Evolutionary conservation across 2,888 invertebrate genomes (phyloP).

Genomic region (Rosalia funebris): DNA sequence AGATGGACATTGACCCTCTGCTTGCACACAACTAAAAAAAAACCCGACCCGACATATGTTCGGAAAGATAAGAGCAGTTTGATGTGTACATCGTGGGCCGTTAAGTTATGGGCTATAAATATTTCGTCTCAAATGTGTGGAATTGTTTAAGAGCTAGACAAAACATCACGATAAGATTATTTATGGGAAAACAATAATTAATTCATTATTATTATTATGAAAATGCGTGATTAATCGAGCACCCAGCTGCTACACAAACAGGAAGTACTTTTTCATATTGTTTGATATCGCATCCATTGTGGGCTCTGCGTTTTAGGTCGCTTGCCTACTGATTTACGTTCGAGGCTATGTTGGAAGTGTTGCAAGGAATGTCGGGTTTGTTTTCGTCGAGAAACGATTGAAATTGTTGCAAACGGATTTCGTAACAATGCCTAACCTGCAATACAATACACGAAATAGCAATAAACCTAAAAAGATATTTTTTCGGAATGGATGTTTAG

Average conservation of each 20-base stretch:
- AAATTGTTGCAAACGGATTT: conserved; percentile 18
- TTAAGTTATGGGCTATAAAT: conserved; percentile 23
- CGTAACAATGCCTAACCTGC: not conserved
- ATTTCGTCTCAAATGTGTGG: conserved; percentile 17
- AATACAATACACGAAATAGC: conserved; percentile 5
- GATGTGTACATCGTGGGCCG: conserved; percentile 2
- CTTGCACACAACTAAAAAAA: conserved; percentile 11
- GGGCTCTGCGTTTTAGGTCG: conserved; percentile 1
- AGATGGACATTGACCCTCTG: conserved; percentile 1
- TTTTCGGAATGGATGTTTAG: conserved; percentile 8
- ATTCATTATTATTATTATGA: conserved; percentile 17
- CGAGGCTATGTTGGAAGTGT: not conserved
- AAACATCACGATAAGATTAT: conserved; percentile 28
- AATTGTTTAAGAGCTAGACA: conserved; percentile 26
- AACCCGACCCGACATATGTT: conserved; percentile 7
- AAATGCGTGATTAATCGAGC: conserved; percentile 11
- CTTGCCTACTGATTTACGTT: conserved; percentile 4
- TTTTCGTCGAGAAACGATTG: conserved; percentile 10
- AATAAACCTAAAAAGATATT: conserved; percentile 10
- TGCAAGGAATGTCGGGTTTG: conserved; percentile 8
- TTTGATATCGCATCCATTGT: conserved; percentile 1
- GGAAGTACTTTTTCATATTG: conserved; percentile 3
- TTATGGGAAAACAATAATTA: conserved; percentile 25
- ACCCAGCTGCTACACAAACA: too few relatives aligned
- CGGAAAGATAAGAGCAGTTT: conserved; percentile 13